Percentiles rank a stretch among this genome's conserved stretches.
Evolutionary conservation across 2,113 vertebrate species (phyloP).

Genomic region (Psammodynastes pulverulentus): DNA sequence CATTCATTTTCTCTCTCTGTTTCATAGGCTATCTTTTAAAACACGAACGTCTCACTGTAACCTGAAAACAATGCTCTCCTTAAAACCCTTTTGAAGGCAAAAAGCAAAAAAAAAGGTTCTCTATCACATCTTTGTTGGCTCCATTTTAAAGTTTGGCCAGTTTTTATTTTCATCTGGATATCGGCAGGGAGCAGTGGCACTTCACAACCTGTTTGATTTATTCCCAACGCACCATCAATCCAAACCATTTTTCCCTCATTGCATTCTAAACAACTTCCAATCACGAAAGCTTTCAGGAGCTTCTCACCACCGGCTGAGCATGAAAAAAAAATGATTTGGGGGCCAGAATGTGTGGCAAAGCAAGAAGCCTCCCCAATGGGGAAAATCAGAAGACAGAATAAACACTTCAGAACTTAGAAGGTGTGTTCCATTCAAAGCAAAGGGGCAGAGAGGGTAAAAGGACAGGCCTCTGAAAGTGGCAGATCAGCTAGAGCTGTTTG

Average conservation of each 20-base stretch:
- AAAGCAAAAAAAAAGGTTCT: not conserved
- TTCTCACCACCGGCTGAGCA: not conserved
- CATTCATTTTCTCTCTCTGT: not conserved
- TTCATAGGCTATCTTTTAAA: not conserved
- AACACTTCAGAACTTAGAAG: not conserved
- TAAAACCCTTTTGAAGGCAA: not conserved
- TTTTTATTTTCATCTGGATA: constrained; percentile 33
- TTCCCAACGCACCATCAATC: not conserved
- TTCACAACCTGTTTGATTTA: not conserved
- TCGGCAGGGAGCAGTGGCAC: not conserved
- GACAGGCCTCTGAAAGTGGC: not conserved
- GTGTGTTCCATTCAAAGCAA: not conserved
- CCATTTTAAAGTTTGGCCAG: not conserved
- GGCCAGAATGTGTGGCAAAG: not conserved
- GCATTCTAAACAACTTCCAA: not conserved
- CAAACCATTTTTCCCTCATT: not conserved
- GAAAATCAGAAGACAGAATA: not conserved
- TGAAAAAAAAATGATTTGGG: not conserved
- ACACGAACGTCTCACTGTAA: not conserved
- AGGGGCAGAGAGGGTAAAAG: not conserved
- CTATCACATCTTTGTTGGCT: not conserved
- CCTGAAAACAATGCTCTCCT: not conserved
- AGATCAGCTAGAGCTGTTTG: not conserved
- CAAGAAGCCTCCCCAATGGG: not conserved
- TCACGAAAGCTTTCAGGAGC: not conserved